A percentile compares a stretch with the other conserved stretches of the same genome.
phyloP scores from a whole-genome alignment of 2,888 invertebrate genomes.

The Omphaloscelis lunosa region DNA sequence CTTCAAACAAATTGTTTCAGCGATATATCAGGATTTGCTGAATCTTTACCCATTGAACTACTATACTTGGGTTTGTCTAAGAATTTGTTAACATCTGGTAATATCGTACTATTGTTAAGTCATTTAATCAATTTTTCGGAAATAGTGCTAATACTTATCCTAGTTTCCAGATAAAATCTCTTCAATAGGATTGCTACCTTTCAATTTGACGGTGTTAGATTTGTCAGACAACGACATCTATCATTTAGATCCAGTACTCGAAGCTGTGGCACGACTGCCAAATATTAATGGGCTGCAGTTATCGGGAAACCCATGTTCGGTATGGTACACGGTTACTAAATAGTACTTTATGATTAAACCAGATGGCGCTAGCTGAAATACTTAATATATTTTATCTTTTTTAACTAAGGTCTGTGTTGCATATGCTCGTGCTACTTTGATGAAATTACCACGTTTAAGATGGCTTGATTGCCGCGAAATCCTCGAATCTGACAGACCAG shows the following conservation, averaged over 20 bases:
- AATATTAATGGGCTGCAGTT: conserved; percentile 85
- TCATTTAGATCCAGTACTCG: conserved; percentile 83
- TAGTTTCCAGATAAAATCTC: conserved; percentile 73
- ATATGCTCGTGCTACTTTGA: conserved; percentile 85
- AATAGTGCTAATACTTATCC: background rate
- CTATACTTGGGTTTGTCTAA: conserved; percentile 89
- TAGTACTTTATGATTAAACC: conserved; percentile 26
- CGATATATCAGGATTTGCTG: conserved; percentile 76
- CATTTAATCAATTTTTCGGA: background rate
- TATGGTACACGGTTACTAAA: conserved; percentile 66
- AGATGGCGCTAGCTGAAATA: conserved; percentile 74
- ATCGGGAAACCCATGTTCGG: conserved; percentile 91
- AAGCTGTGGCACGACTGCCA: conserved; percentile 78
- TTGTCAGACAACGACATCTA: conserved; percentile 91
- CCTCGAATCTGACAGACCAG: conserved; percentile 76
- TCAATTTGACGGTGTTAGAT: conserved; percentile 84
- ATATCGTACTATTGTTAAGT: conserved; percentile 11
- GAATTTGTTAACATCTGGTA: conserved; percentile 85
- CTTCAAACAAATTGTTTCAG: conserved; percentile 87
- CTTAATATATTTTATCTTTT: background rate
- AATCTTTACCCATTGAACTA: conserved; percentile 80
- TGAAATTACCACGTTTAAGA: conserved; percentile 81
- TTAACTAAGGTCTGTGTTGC: conserved; percentile 81
- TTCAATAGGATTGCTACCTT: conserved; percentile 73
- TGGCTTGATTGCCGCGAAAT: conserved; percentile 90